Conservation (phyloP, 2,888 invertebrate species). For the Tiliacea aurago region DNA sequence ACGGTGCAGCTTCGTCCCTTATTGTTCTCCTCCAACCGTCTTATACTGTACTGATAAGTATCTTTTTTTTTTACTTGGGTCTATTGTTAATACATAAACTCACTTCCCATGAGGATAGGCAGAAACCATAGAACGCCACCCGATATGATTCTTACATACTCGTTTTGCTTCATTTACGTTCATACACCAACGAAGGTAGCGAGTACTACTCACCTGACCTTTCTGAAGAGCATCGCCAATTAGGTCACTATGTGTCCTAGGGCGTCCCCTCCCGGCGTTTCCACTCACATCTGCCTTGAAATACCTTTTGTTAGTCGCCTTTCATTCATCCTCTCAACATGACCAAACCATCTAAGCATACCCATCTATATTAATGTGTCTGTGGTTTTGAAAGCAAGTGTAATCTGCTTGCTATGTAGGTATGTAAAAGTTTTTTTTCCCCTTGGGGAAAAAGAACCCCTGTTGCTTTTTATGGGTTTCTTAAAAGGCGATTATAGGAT, state of each 20-base stretch:
- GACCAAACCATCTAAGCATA: background rate
- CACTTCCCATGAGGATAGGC: background rate
- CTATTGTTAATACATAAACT: background rate
- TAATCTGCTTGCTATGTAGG: constrained; percentile 6
- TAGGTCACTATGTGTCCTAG: background rate
- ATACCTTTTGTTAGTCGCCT: background rate
- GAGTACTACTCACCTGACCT: background rate
- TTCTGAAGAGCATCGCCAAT: background rate
- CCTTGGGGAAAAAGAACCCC: background rate
- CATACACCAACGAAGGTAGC: background rate
- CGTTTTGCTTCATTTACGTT: background rate
- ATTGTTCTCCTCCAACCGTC: constrained; percentile 23
- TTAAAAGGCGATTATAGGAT: constrained; percentile 21
- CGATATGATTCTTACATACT: background rate
- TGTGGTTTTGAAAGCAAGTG: constrained; percentile 40
- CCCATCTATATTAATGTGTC: constrained; percentile 14
- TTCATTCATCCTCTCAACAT: background rate
- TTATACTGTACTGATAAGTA: constrained; percentile 39
- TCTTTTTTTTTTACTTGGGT: background rate
- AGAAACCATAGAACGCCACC: background rate
- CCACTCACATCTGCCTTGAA: background rate
- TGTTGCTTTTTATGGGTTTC: constrained; percentile 18
- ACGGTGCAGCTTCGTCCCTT: constrained; percentile 7
- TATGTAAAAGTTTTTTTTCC: constrained; percentile 5
- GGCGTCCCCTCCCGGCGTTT: background rate